Conservation (phyloP, 2,888 invertebrate species). For the Cerastoderma edule region DNA sequence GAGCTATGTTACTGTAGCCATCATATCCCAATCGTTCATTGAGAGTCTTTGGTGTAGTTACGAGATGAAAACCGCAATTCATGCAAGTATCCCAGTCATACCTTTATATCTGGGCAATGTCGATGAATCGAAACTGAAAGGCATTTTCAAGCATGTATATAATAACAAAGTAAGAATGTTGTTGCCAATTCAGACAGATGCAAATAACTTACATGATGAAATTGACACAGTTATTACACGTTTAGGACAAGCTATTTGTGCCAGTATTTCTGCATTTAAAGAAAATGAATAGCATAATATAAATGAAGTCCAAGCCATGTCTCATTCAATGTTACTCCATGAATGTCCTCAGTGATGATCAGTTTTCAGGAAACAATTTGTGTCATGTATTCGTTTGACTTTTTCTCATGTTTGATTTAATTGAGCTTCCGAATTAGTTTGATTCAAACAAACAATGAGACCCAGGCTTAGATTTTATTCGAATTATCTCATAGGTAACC, state of each 20-base stretch:
- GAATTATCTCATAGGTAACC: too few relatives aligned
- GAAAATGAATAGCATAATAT: too few relatives aligned
- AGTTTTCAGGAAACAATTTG: too few relatives aligned
- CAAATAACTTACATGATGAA: not conserved
- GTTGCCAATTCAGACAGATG: not conserved
- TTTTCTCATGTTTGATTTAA: too few relatives aligned
- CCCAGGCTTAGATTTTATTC: too few relatives aligned
- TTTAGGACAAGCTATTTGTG: constrained; percentile 9
- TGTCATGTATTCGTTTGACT: too few relatives aligned
- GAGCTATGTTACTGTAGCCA: constrained; percentile 5
- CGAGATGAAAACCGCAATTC: constrained; percentile 2
- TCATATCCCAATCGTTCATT: not conserved
- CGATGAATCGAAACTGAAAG: not conserved
- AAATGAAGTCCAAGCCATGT: too few relatives aligned
- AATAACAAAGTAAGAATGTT: constrained; percentile 9
- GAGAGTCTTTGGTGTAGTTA: constrained; percentile 7
- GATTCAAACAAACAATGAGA: too few relatives aligned
- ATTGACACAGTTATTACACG: not conserved
- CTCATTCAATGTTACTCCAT: too few relatives aligned
- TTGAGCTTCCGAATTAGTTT: too few relatives aligned
- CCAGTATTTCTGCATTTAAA: too few relatives aligned
- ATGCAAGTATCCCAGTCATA: not conserved
- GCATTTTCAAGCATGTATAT: not conserved
- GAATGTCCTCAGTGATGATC: too few relatives aligned
- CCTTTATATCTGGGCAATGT: not conserved